Evolutionary conservation across 2,888 invertebrate genomes (phyloP), one percentile per base, ranked within the genome.

Genomic region (Vanessa cardui): DNA sequence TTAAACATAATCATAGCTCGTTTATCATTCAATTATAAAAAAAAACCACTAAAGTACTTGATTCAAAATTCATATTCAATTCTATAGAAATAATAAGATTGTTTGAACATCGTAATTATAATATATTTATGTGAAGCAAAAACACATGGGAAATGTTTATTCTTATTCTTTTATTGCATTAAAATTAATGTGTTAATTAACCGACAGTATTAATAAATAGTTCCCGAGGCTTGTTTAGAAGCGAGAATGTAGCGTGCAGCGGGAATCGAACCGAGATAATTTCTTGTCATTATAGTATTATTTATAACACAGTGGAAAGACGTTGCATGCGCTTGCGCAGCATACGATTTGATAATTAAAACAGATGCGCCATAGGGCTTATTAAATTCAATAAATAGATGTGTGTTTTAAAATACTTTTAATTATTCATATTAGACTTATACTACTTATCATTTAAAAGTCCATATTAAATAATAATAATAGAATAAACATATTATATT

Each of bases 231-330:
- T 79, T 80, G 72, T 85, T 85, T 81, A 80, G 74, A 83, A 85
- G 84, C 84, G 81, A 82, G 83, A 83, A 81, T 79, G 78, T 83
- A 80, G 80, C 82, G 78, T 86, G 86, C 86, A 85, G 83, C 81
- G 85, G 81, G 85, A 83, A 83, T 87, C 75, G 76, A 87, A 70
- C 84, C 85, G 85, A 83, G 83, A 90, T 90, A 91, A 91, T 90
- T 89, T 86, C 89, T 91, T 90, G 91, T 91, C 91, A 91, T 92
- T 92, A 92, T 82, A 77, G 84, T 83, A 87, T 90, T 91, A 92
- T 90, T 92, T 90, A 91, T 91, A 92, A 87, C 84, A 75, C 82
- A 78, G 82, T 80, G 69, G 69, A 58, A 62, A 59, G 64, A 71
- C 64, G 68, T 73, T 71, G 73, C 72, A 73, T 74, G 73, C 73